phyloP scores from a whole-genome alignment of 2,797 vertebrate species.

The Syngnathus acus region DNA sequence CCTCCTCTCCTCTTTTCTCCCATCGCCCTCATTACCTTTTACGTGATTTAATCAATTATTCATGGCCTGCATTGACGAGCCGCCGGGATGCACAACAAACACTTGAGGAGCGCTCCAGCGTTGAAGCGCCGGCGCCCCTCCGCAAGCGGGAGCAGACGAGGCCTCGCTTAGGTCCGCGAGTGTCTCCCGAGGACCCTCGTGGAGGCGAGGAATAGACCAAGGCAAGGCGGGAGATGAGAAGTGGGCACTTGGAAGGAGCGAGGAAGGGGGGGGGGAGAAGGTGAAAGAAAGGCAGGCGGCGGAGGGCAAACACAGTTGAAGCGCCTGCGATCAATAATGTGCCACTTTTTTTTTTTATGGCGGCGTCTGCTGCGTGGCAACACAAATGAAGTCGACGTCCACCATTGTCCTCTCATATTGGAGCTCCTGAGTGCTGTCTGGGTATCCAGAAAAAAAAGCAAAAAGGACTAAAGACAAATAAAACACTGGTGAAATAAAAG shows the following conservation, averaged over 20 bases:
- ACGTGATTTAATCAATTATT: slow-evolving; percentile 79
- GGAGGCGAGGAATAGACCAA: slow-evolving; percentile 21
- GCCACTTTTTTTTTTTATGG: slow-evolving; percentile 19
- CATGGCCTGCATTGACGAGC: slow-evolving; percentile 64
- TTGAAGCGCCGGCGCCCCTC: slow-evolving; percentile 49
- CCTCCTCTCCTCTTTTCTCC: not conserved
- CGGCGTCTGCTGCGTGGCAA: slow-evolving; percentile 23
- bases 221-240: slow-evolving; percentile 64
- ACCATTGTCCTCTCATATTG: slow-evolving; percentile 52
- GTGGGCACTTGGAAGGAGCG: slow-evolving; percentile 41
- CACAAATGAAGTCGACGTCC: slow-evolving; percentile 62
- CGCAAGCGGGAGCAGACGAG: slow-evolving; percentile 40
- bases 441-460: slow-evolving; percentile 14
- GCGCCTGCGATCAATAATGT: slow-evolving; percentile 64
- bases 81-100: slow-evolving; percentile 57
- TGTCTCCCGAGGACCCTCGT: slow-evolving; percentile 56
- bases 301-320: slow-evolving; percentile 44
- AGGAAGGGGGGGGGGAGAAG: slow-evolving; percentile 27
- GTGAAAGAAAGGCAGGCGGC: slow-evolving; percentile 42
- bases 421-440: slow-evolving; percentile 48
- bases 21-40: slow-evolving; percentile 68
- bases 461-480: slow-evolving; percentile 65
- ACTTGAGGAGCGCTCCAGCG: slow-evolving; percentile 48
- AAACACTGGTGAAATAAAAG: slow-evolving; percentile 54
- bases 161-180: slow-evolving; percentile 41